These are phyloP conservation scores for Lepus townsendii DNA, from an alignment of 2,797 vertebrate genomes.

Conservation along the genomic window DNA sequence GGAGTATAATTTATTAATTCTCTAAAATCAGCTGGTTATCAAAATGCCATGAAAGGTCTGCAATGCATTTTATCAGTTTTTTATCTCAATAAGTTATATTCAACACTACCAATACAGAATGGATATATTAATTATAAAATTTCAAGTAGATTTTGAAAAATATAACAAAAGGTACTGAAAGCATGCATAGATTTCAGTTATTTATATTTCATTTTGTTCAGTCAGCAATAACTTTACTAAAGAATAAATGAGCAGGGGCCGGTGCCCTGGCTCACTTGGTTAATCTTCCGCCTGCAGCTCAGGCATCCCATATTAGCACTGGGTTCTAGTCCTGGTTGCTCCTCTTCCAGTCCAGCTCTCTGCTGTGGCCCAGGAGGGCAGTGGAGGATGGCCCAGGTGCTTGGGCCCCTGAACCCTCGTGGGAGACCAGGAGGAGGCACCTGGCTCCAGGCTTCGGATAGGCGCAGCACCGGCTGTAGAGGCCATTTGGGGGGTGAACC, in stretches of 20 bases:
- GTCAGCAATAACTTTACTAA: neutral
- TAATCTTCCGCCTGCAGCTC: no score
- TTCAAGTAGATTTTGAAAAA: neutral
- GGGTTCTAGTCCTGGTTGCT: no score
- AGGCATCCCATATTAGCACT: no score
- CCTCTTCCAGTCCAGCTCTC: no score
- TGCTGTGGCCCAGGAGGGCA: no score
- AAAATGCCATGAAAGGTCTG: neutral
- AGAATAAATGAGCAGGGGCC: neutral
- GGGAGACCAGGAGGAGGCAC: no score
- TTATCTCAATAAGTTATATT: neutral
- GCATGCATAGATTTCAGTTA: neutral
- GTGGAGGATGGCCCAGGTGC: no score
- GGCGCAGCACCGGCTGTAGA: no score
- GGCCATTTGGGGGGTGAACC: no score
- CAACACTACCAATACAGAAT: neutral
- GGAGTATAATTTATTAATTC: constrained; percentile 31
- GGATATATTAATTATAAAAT: neutral
- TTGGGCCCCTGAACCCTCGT: no score
- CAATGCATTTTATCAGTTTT: neutral
- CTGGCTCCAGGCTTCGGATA: no score
- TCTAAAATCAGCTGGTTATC: neutral
- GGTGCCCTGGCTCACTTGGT: no score
- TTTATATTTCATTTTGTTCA: neutral
- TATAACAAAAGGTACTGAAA: neutral